Percentiles rank a stretch among this genome's conserved stretches.
These are phyloP conservation scores for Lonchura striata DNA, from an alignment of 2,113 vertebrate genomes.

Conservation along the genomic window DNA sequence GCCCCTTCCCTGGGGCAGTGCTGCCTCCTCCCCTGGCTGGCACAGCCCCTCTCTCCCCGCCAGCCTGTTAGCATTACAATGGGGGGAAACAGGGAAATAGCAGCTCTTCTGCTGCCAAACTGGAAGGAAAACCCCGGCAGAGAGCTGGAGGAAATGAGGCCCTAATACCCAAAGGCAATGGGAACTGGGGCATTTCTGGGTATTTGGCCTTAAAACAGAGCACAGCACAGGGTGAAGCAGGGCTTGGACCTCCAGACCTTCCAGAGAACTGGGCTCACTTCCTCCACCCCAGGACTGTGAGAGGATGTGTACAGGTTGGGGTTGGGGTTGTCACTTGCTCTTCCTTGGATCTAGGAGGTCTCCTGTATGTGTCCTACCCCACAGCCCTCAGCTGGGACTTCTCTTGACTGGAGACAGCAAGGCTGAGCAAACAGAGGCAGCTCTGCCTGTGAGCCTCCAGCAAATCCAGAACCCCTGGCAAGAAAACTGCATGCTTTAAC, in stretches of 20 bases:
- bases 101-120: neutral
- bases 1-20: neutral
- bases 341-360: neutral
- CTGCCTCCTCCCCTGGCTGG: neutral
- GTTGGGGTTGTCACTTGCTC: neutral
- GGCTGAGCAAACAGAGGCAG: neutral
- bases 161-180: neutral
- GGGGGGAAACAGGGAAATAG: neutral
- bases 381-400: neutral
- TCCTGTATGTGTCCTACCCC: neutral
- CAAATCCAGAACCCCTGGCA: neutral
- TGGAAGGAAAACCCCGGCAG: neutral
- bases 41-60: neutral
- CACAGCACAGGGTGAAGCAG: neutral
- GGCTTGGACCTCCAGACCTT: neutral
- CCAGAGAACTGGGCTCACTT: neutral
- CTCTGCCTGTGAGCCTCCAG: fast-evolving
- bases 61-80: constrained; percentile 39
- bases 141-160: constrained; percentile 19
- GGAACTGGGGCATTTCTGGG: constrained; percentile 12
- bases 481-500: neutral
- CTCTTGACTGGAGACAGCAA: neutral
- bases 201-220: neutral
- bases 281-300: neutral
- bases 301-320: neutral